These are phyloP conservation scores for Pedionomus torquatus DNA, from an alignment of 2,113 vertebrate genomes.

Conservation along the genomic window DNA sequence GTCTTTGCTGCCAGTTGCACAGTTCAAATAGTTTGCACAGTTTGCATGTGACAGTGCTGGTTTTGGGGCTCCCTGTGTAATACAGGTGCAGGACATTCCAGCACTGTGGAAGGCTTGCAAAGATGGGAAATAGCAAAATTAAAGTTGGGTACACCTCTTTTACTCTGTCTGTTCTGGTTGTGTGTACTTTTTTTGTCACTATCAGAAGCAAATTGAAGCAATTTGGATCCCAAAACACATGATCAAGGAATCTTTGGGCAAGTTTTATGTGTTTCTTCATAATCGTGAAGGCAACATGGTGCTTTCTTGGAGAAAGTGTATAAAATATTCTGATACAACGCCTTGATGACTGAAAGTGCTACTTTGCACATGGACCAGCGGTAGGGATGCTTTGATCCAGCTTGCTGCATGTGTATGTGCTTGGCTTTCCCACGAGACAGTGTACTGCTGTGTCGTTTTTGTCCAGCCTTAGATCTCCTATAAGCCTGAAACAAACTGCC, in stretches of 20 bases:
- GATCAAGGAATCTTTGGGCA: neutral
- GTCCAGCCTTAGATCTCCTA: neutral
- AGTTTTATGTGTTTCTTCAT: neutral
- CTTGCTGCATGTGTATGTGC: rapidly evolving
- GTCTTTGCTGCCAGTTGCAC: neutral
- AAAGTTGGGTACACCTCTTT: neutral
- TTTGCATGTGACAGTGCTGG: rapidly evolving
- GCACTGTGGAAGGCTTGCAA: neutral
- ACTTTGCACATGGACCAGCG: rapidly evolving
- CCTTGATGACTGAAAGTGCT: neutral
- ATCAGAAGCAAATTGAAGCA: neutral
- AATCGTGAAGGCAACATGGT: neutral
- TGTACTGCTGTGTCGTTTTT: neutral
- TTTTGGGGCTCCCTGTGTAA: neutral
- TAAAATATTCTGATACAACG: neutral
- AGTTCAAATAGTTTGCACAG: neutral
- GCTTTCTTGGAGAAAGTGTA: neutral
- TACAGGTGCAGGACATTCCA: neutral
- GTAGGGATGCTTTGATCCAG: neutral
- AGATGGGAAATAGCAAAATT: neutral
- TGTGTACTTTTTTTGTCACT: neutral
- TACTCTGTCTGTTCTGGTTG: neutral
- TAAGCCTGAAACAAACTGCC: neutral
- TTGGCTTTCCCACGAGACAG: neutral
- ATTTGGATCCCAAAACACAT: neutral